Evolutionary conservation across 2,888 invertebrate genomes (phyloP), one percentile per base, ranked within the genome.

Genomic region (Machimus rusticus): DNA sequence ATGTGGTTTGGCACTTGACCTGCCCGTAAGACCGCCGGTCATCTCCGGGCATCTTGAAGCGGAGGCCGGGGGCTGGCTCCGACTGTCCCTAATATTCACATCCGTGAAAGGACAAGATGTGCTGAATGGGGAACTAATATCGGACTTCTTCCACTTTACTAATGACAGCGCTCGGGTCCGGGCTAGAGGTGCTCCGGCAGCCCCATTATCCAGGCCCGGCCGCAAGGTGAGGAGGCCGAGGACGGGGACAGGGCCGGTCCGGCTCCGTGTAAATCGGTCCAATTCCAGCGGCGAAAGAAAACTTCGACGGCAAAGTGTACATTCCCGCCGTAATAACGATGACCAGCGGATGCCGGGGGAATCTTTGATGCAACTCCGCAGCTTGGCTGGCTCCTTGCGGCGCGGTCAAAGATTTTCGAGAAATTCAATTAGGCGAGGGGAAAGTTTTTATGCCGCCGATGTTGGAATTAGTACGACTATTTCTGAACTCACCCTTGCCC

Each of bases 1-100:
- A 85, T 85, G 85, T 85, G 85, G 85, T 85, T 85, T 85, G 85
- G 85, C 85, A 85, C 85, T 85, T 85, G 85, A 85, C 85, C 85
- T 74, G 74, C n/a, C 74, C 46, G 19, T 85, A 74, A 66, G 82
- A 19, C 66, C 31, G 39, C 23, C 37, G 82, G 82, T 46, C 82
- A 66, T 57, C 82, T 37, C 31, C 31, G 19, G 23, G 74, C 74
- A 85, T 74, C 43, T 43, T 74, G 46, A 74, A 34, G 37, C 28
- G 37, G 14, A 9, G 31, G n/a, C 37, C 23, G 66, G 16, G 46
- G 19, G 23, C 16, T 14, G 57, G 39, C 39, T 85, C 66, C 31
- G 76, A 84, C 23, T 84, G 74, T 74, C 85, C 85, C 46, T 85
- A 85, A 85, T 85, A 74, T 74, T 74, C 85, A 46, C 43, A 85